phyloP scores from a whole-genome alignment of 2,113 vertebrate species.

The Crypturellus undulatus region DNA sequence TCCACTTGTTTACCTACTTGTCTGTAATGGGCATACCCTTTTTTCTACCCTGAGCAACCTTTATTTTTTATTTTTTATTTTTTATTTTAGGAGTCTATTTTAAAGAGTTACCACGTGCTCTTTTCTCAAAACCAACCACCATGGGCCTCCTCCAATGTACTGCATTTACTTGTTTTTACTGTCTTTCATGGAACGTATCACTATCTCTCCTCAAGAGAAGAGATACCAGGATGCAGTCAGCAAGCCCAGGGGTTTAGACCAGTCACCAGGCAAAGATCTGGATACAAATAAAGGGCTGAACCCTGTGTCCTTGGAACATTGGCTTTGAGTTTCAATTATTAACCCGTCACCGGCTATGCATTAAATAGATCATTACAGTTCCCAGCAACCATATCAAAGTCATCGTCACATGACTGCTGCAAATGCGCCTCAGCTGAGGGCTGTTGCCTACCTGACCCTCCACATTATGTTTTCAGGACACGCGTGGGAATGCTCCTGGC shows the following conservation, averaged over 20 bases:
- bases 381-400: not conserved
- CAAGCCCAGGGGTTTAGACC: not conserved
- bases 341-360: not conserved
- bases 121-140: not conserved
- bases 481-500: not conserved
- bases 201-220: not conserved
- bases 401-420: not conserved
- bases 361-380: not conserved
- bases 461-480: rapidly evolving
- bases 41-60: not conserved
- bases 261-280: not conserved
- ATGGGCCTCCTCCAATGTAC: not conserved
- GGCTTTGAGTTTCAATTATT: not conserved
- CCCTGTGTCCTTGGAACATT: not conserved
- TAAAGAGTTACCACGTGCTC: not conserved
- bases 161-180: not conserved
- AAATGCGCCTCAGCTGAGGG: not conserved
- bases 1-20: not conserved
- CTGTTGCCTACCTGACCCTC: not conserved
- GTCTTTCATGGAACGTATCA: not conserved
- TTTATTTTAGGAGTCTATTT: not conserved
- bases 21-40: not conserved
- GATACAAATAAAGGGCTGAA: not conserved
- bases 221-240: not conserved
- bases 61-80: too few relatives aligned